Evolutionary conservation across 2,797 vertebrate species (phyloP).

Genomic region (Alca torda): DNA sequence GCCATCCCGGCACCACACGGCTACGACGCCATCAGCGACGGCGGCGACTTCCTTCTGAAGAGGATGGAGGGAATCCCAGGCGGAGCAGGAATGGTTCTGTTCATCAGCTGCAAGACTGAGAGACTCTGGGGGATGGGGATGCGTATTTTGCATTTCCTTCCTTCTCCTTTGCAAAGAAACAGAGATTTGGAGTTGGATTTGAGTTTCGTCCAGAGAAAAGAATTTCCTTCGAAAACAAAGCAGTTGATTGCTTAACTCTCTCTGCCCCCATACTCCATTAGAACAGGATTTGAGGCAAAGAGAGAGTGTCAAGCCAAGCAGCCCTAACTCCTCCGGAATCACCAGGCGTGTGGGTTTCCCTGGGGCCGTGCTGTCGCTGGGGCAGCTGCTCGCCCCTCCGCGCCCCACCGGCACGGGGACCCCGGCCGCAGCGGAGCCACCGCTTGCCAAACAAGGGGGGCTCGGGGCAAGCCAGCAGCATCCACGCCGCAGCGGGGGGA

Average conservation of each 20-base stretch:
- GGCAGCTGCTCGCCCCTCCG: background rate
- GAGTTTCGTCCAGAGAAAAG: slow-evolving; percentile 22
- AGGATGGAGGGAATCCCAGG: slow-evolving; percentile 36
- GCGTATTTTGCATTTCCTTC: background rate
- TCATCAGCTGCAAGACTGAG: slow-evolving; percentile 31
- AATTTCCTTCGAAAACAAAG: background rate
- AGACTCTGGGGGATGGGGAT: slow-evolving; percentile 14
- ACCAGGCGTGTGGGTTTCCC: background rate
- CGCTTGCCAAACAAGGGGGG: rapidly evolving
- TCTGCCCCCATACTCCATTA: background rate
- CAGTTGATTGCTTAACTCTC: background rate
- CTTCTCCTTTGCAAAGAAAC: background rate
- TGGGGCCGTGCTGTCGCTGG: background rate
- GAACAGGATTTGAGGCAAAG: background rate
- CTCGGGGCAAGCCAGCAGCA: background rate
- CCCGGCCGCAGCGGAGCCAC: background rate
- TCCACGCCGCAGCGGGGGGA: background rate
- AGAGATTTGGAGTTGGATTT: slow-evolving; percentile 35
- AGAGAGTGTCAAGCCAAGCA: background rate
- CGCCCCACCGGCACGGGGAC: background rate
- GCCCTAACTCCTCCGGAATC: background rate
- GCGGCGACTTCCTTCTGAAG: rapidly evolving
- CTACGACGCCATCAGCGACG: rapidly evolving
- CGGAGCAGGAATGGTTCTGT: background rate
- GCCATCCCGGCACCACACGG: rapidly evolving